These are phyloP conservation scores for Oxyura jamaicensis DNA, from an alignment of 2,113 vertebrate genomes.

Conservation along the genomic window DNA sequence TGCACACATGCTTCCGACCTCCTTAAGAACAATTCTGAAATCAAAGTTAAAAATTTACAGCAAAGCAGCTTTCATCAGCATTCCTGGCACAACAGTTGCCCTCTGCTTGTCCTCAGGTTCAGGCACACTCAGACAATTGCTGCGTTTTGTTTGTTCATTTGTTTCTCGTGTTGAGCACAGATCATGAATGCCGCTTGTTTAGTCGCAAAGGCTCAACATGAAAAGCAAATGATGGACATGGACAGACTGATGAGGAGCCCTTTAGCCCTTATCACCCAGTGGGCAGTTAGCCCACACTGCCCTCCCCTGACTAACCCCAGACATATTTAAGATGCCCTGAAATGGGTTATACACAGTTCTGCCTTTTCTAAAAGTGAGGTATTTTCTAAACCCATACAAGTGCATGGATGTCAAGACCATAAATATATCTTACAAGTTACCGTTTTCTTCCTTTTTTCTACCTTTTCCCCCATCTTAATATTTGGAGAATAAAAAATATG, in stretches of 20 bases:
- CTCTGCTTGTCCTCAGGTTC: not conserved
- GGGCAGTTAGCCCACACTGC: not conserved
- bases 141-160: not conserved
- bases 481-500: accelerated
- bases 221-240: accelerated
- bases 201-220: not conserved
- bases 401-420: not conserved
- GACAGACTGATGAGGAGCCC: not conserved
- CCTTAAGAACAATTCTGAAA: not conserved
- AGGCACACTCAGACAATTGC: not conserved
- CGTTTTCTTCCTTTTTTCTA: not conserved
- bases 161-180: not conserved
- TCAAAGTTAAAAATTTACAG: not conserved
- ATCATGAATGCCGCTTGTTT: accelerated
- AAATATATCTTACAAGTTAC: not conserved
- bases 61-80: not conserved
- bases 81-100: not conserved
- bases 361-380: not conserved
- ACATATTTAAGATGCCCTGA: not conserved
- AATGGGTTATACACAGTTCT: not conserved
- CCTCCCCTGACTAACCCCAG: not conserved
- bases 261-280: not conserved
- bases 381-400: accelerated
- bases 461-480: not conserved
- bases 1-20: not conserved